Conservation (phyloP, 2,888 invertebrate genomes). For the Idaea biselata region DNA sequence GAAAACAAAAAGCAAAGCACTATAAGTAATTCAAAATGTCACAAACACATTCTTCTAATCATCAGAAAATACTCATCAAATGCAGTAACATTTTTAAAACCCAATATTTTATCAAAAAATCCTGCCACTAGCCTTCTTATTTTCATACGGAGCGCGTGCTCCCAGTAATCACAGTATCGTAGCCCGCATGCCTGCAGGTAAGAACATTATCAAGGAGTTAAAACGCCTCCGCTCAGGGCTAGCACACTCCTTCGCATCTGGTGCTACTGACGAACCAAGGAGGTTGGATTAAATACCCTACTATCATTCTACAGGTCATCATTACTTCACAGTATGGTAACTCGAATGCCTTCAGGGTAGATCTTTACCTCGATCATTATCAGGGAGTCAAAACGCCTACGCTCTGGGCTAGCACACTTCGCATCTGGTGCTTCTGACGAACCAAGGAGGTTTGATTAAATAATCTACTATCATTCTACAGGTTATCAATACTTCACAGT, state of each 20-base stretch:
- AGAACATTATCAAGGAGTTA: constrained; percentile 9
- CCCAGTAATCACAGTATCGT: constrained; percentile 37
- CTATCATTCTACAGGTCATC: not conserved
- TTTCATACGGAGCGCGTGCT: constrained; percentile 17
- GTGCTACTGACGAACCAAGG: not conserved
- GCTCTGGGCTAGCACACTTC: not conserved
- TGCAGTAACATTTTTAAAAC: no score
- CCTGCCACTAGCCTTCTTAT: not conserved
- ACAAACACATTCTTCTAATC: no score
- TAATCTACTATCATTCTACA: not conserved
- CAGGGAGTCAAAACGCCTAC: not conserved
- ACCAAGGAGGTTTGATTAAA: no score
- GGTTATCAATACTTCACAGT: not conserved
- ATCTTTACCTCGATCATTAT: not conserved
- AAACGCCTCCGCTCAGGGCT: not conserved
- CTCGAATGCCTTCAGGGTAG: not conserved
- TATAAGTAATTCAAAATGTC: no score
- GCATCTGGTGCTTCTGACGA: no score
- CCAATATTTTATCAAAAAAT: no score
- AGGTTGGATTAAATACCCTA: not conserved
- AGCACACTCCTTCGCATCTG: not conserved
- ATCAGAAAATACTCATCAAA: no score
- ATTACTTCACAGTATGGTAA: not conserved
- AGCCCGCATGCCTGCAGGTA: constrained; percentile 20
- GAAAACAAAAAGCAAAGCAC: no score